phyloP scores from a whole-genome alignment of 2,888 invertebrate species.

The Caenorhabditis afra region DNA sequence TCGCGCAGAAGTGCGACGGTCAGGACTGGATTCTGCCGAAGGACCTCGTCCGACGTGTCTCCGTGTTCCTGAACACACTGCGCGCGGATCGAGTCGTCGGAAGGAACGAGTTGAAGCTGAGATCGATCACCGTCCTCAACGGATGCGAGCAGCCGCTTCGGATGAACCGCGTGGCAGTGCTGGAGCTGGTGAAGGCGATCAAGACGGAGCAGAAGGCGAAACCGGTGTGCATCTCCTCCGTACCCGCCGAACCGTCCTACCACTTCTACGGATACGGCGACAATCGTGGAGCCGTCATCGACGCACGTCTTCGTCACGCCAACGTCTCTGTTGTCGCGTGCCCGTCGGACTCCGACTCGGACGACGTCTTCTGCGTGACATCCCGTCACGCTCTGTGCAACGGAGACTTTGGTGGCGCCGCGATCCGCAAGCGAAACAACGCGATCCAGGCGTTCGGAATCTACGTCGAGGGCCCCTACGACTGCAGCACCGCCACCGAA shows the following conservation, averaged over 20 bases:
- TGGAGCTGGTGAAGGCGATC: conserved; percentile 7
- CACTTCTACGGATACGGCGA: conserved; percentile 35
- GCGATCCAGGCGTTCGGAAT: conserved; percentile 9
- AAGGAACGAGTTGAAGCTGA: not conserved
- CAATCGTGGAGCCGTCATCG: conserved; percentile 27
- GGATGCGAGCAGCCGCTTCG: conserved; percentile 7
- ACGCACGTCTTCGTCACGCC: conserved; percentile 30
- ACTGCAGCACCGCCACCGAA: conserved; percentile 3
- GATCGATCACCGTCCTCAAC: conserved; percentile 6
- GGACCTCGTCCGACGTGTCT: not conserved
- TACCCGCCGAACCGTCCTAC: not conserved
- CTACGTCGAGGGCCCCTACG: conserved; percentile 25
- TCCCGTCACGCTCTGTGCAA: conserved; percentile 20
- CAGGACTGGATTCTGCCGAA: conserved; percentile 15
- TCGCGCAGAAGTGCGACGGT: conserved; percentile 1
- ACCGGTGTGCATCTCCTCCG: conserved; percentile 8
- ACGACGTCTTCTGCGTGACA: conserved; percentile 25
- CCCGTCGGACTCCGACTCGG: not conserved
- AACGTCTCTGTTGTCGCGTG: conserved; percentile 4
- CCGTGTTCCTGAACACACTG: conserved; percentile 19
- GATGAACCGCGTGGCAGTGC: conserved; percentile 1
- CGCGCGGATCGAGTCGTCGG: not conserved
- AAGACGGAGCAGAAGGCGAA: not conserved
- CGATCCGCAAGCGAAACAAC: conserved; percentile 1
- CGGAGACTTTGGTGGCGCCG: conserved; percentile 40